These are phyloP conservation scores for Callosobruchus maculatus DNA, from an alignment of 2,888 invertebrate genomes.

Conservation along the genomic window DNA sequence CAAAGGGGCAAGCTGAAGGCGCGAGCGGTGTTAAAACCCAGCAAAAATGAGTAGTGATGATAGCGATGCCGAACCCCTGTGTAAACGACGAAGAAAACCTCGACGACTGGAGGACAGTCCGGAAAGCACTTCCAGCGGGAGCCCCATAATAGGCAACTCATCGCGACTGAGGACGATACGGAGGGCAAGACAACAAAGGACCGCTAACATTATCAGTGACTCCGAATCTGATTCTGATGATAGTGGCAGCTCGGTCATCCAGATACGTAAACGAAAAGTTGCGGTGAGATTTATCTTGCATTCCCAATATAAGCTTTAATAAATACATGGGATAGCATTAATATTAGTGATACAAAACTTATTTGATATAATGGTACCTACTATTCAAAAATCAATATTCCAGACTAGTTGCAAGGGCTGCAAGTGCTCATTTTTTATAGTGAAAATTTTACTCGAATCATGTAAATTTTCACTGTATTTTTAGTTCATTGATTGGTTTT, in stretches of 20 bases:
- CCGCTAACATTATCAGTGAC: slow-evolving; percentile 17
- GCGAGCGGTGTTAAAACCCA: neutral
- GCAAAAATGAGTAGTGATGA: slow-evolving; percentile 38
- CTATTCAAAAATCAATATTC: no score
- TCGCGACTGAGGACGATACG: slow-evolving; percentile 1
- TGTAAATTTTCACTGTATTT: no score
- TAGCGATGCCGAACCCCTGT: slow-evolving; percentile 34
- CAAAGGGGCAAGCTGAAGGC: neutral
- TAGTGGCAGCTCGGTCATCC: slow-evolving; percentile 28
- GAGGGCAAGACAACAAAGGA: slow-evolving; percentile 12
- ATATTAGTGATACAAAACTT: no score
- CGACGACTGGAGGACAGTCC: slow-evolving; percentile 31
- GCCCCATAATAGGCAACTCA: slow-evolving; percentile 23
- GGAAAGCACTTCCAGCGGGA: slow-evolving; percentile 26
- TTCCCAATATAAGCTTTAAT: no score
- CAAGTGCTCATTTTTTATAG: no score
- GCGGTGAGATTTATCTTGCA: slow-evolving; percentile 22
- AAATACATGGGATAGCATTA: no score
- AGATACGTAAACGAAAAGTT: slow-evolving; percentile 23
- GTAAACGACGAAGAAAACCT: slow-evolving; percentile 34
- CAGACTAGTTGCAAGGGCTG: no score
- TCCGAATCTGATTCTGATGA: slow-evolving; percentile 37
- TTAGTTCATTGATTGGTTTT: no score
- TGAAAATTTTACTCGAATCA: no score
- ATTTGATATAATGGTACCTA: no score